Conservation (phyloP, 1,140 invertebrate genomes). For the Drosophila fuyamai region DNA sequence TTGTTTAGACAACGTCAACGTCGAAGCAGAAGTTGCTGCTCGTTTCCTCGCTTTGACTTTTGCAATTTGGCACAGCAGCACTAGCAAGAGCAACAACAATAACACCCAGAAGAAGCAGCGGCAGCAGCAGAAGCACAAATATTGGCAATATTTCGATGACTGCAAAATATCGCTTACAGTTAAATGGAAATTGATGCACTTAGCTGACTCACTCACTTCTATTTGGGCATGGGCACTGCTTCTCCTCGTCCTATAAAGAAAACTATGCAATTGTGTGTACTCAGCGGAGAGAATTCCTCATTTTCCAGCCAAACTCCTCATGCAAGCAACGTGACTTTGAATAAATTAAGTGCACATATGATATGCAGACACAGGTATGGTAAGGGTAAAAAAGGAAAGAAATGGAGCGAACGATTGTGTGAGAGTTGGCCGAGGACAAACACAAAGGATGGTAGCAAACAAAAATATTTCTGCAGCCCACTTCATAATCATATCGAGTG, state of each 20-base stretch:
- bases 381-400: constrained; percentile 15
- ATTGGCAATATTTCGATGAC: constrained; percentile 65
- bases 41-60: constrained; percentile 67
- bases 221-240: constrained; percentile 47
- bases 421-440: constrained; percentile 24
- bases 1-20: constrained; percentile 77
- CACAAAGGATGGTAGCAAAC: constrained; percentile 40
- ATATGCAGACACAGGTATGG: constrained; percentile 52
- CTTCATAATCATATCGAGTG: constrained; percentile 30
- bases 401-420: constrained; percentile 57
- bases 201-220: constrained; percentile 82
- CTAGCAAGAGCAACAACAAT: constrained; percentile 36
- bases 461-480: constrained; percentile 34
- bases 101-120: constrained; percentile 31
- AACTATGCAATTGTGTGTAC: constrained; percentile 42
- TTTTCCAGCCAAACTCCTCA: constrained; percentile 36
- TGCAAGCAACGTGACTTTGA: constrained; percentile 76
- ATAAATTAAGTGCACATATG: constrained; percentile 76
- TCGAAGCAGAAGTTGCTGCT: constrained; percentile 37
- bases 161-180: constrained; percentile 82
- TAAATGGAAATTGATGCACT: constrained; percentile 84
- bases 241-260: constrained; percentile 27
- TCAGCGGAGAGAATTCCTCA: constrained; percentile 45
- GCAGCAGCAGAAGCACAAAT: constrained; percentile 47
- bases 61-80: constrained; percentile 79